Evolutionary conservation across 1,140 invertebrate species (phyloP), one percentile per base, ranked within the genome.

Genomic region (Gerris buenoi): DNA sequence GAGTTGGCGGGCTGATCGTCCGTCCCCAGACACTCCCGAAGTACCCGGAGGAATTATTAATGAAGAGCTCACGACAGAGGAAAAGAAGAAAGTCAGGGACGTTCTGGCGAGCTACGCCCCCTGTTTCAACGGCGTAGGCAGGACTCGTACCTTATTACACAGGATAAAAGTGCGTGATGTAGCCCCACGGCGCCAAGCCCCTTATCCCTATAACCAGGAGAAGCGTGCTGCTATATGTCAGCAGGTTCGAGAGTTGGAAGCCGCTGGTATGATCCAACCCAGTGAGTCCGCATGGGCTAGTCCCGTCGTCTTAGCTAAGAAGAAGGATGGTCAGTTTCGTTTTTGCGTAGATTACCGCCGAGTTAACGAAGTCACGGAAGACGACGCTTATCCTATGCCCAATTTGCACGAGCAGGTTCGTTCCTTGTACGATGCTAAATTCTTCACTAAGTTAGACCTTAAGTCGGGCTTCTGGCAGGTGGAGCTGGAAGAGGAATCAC

Each of bases 241-340:
- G 3, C 68, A 74, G 60, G 67, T 73, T 0, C 27, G 70, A 1
- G 57, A 70, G 27, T 74, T 79, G 74, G 57, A 78, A 1, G 25
- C 68, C 14, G 65, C 72, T 1, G 74, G 70, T 1, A 68, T 81
- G 0, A 77, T 81, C 1, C 74, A 78, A 69, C 76, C 77, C 0
- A 75, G 76, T 5, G 70, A 72, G 0, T 77, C 75, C 13, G 71
- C 77, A 0, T 85, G 80, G 77, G 71, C 75, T 13, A 75, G 76
- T 0, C 81, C 79, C 0, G 70, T 81, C 0, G 75, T 83, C 0
- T 63, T 83, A 15, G 77, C 82, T 0, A 72, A 74, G 68, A 86
- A 85, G 67, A 79, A 80, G 29, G 78, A 82, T 66, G 76, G 75
- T 1, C 68, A 68, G 0, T 69, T 70, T 0, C 62, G 80, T 15